Evolutionary conservation across 2,797 vertebrate genomes (phyloP), one percentile per base, ranked within the genome.

Genomic region (Cryptoblepharus egeriae): DNA sequence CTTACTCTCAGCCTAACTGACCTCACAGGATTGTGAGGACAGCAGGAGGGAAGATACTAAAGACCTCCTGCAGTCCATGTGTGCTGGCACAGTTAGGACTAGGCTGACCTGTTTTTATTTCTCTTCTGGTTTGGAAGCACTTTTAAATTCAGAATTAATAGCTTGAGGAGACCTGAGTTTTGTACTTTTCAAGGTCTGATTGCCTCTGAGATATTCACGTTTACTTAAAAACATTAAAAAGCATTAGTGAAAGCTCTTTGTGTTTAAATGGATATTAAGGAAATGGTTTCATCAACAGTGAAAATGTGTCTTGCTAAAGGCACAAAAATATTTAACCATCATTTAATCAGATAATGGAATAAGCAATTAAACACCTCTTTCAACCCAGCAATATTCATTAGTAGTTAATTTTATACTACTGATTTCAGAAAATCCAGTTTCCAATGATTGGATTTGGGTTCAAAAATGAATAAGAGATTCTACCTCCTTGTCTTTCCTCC

Each of bases 311-410:
- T 87, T 4, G 0, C 45, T 28, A 75, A 60, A 64, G 45, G 61
- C 70, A 80, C 3, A 64, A 10, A 70, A 37, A 2, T 39, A 86
- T 45, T 8, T 72, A 79, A 85, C 79, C 82, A 79, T 83, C 30
- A 68, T 77, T 87, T 88, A 80, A 72, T 69, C 61, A 68, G 49
- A 84, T 70, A 84, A 77, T 26, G 13, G 89, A 87, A 90, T 58
- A 65, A 85, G 15, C 57, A 84, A 49, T 12, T 86, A 82, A 78
- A 86, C 75, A 82, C 75, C 55, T 88, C 86, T 70, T 71, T 73
- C 35, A 49, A 42, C 57, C 67, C 39, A 35, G 79, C 1, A 83
- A 1, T 68, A 75, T 67, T 32, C 73, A 42, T 88, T 84, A 81
- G 35, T 35, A 4, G 49, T 1, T 55, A 78, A 58, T 37, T 87